Evolutionary conservation across 2,113 vertebrate genomes (phyloP).

Genomic region (Plecotus auritus): DNA sequence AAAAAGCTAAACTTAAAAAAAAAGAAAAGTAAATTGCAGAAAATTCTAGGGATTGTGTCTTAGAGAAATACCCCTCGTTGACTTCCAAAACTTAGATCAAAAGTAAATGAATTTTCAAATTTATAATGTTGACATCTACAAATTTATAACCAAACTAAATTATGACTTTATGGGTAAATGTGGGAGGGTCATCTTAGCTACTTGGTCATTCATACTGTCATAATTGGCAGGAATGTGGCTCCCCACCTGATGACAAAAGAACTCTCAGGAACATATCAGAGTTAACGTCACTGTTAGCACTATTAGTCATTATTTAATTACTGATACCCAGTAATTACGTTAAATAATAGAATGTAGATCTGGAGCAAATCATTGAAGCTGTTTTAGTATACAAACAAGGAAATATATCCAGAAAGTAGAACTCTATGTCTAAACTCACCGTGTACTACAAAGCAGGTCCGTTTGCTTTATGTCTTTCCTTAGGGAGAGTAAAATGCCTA

Average conservation of each 20-base stretch:
- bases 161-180: not conserved
- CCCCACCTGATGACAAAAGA: not conserved
- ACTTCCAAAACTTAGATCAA: not conserved
- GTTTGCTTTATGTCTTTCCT: not conserved
- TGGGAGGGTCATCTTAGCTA: not conserved
- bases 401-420: not conserved
- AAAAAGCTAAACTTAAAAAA: too few relatives aligned
- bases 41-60: not conserved
- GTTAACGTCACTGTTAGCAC: not conserved
- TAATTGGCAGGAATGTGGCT: not conserved
- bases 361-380: not conserved
- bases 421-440: not conserved
- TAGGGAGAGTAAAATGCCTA: not conserved
- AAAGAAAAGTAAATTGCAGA: not conserved
- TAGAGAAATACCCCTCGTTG: not conserved
- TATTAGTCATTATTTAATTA: not conserved
- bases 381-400: not conserved
- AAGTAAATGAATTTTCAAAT: not conserved
- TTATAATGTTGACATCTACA: not conserved
- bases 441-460: not conserved
- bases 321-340: not conserved
- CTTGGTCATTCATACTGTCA: not conserved
- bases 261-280: not conserved
- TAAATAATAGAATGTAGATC: not conserved
- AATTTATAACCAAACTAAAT: not conserved